phyloP scores from a whole-genome alignment of 2,888 invertebrate genomes.

The Melipona bicolor region DNA sequence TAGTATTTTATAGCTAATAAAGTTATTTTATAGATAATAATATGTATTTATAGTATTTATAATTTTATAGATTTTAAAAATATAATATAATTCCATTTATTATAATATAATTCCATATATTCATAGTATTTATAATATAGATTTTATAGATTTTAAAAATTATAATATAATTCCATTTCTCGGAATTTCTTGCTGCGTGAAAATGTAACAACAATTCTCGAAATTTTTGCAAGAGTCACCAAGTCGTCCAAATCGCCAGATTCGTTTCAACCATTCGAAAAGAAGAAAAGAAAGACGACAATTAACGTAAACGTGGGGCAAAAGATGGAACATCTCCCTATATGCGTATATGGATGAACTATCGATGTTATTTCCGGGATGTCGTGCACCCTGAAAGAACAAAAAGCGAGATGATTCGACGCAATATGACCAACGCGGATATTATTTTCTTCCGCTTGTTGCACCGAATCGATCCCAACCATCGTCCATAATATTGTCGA shows the following conservation, averaged over 20 bases:
- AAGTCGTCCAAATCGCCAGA: neutral
- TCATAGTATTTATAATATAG: too few species aligned
- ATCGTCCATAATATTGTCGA: slow-evolving; percentile 39
- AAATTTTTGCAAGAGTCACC: too few species aligned
- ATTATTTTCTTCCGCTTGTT: slow-evolving; percentile 67
- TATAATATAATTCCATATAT: too few species aligned
- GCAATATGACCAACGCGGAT: slow-evolving; percentile 34
- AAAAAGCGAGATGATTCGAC: neutral
- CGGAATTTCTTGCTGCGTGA: too few species aligned
- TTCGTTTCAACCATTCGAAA: neutral
- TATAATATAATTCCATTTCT: too few species aligned
- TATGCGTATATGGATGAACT: neutral
- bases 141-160: too few species aligned
- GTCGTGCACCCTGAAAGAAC: neutral
- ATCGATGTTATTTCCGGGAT: slow-evolving; percentile 10
- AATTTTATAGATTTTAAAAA: too few species aligned
- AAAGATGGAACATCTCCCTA: neutral
- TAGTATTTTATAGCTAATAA: too few species aligned
- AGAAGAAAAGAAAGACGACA: neutral
- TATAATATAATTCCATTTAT: too few species aligned
- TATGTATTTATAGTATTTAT: too few species aligned
- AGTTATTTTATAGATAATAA: too few species aligned
- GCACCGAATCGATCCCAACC: slow-evolving; percentile 55
- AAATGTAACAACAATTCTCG: too few species aligned
- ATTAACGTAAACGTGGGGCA: neutral